These are phyloP conservation scores for Pectinophora gossypiella DNA, from an alignment of 1,140 invertebrate species.

Conservation along the genomic window DNA sequence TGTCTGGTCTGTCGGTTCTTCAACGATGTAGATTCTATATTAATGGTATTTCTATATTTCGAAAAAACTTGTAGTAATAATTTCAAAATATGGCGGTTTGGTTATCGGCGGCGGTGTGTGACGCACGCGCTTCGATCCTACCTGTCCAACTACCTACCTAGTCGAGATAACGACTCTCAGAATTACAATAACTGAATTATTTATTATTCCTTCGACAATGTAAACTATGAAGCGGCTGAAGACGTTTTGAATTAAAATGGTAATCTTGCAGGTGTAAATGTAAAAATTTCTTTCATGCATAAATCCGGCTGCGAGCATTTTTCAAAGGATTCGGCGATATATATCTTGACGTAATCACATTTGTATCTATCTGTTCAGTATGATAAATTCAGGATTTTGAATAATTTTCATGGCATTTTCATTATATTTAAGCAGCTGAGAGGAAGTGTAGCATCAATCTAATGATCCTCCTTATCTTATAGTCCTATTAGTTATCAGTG, in stretches of 20 bases:
- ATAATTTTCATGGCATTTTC: too few species aligned
- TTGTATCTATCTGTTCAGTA: not conserved
- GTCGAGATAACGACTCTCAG: not conserved
- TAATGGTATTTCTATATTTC: too few species aligned
- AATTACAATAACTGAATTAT: slow-evolving; percentile 1
- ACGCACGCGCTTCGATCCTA: not conserved
- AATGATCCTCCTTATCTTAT: too few species aligned
- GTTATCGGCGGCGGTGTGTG: not conserved
- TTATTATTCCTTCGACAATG: not conserved
- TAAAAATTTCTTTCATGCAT: not conserved
- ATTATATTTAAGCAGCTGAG: too few species aligned
- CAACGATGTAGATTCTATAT: too few species aligned
- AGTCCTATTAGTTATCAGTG: too few species aligned
- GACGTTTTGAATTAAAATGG: not conserved
- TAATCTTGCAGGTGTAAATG: not conserved
- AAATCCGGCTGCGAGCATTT: not conserved
- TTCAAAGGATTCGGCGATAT: not conserved
- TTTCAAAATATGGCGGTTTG: too few species aligned
- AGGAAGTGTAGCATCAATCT: too few species aligned
- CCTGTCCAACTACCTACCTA: not conserved
- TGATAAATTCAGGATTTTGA: too few species aligned
- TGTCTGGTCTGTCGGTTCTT: too few species aligned
- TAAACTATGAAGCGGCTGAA: not conserved
- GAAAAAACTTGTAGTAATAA: too few species aligned
- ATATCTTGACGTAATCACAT: not conserved